phyloP scores from a whole-genome alignment of 2,888 invertebrate species.

The Rugalucina vietnamica region DNA sequence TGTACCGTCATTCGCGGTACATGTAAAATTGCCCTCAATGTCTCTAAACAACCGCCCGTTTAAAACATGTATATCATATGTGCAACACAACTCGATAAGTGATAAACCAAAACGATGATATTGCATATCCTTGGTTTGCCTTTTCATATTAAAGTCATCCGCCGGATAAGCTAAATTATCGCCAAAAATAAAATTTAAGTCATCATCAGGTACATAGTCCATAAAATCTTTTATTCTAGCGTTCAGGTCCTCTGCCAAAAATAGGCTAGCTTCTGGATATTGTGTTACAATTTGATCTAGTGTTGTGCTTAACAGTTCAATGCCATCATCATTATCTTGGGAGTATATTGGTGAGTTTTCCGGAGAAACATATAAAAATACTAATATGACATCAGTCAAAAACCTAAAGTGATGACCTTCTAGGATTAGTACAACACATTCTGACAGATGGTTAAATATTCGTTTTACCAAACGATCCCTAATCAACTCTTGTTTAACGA shows the following conservation, averaged over 20 bases:
- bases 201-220: neutral
- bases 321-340: neutral
- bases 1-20: neutral
- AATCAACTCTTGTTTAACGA: no score
- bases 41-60: neutral
- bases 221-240: neutral
- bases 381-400: neutral
- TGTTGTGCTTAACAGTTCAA: neutral
- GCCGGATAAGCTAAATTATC: neutral
- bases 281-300: neutral
- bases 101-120: neutral
- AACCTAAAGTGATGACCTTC: neutral
- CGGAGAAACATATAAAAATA: neutral
- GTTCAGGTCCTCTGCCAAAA: neutral
- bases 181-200: neutral
- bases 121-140: slow-evolving; percentile 1
- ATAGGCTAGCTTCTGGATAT: neutral
- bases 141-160: neutral
- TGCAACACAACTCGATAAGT: slow-evolving; percentile 3
- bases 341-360: neutral
- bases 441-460: neutral
- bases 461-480: no score
- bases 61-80: neutral
- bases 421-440: neutral
- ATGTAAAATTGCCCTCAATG: neutral